Percentiles rank a stretch among this genome's conserved stretches.
Conservation (phyloP, 2,113 vertebrate species). For the Eretmochelys imbricata region DNA sequence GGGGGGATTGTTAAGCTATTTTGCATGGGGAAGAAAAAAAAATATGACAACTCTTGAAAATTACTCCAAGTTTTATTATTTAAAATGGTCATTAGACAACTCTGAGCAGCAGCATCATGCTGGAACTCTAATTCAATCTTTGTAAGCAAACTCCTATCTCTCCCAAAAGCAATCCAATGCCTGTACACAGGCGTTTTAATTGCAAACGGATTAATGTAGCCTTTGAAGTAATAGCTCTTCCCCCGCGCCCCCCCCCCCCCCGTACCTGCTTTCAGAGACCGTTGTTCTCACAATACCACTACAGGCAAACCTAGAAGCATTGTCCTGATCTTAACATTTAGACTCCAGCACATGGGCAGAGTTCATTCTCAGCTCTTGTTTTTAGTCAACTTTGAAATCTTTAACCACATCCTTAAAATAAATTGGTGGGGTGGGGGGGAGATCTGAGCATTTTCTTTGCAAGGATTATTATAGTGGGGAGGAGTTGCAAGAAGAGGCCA, state of each 20-base stretch:
- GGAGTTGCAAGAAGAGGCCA: not conserved
- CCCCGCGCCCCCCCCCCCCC: not conserved
- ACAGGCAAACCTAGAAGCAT: not conserved
- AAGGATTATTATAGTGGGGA: not conserved
- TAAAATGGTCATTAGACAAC: conserved; percentile 33
- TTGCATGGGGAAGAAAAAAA: not conserved
- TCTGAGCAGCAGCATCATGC: not conserved
- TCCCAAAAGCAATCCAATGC: conserved; percentile 3
- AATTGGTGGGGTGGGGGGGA: not conserved
- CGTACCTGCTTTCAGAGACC: not conserved
- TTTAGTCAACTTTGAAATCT: conserved; percentile 13
- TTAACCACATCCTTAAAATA: not conserved
- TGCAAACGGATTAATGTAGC: conserved; percentile 36
- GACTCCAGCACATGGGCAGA: not conserved
- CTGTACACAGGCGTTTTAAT: conserved; percentile 63
- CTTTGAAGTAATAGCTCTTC: conserved; percentile 31
- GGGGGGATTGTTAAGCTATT: conserved; percentile 65
- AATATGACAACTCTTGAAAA: conserved; percentile 50
- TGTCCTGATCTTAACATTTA: not conserved
- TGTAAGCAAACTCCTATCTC: conserved; percentile 34
- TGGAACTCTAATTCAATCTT: conserved; percentile 18
- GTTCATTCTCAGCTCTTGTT: not conserved
- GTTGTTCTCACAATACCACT: not conserved
- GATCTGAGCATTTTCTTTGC: not conserved
- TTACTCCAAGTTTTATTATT: not conserved